Evolutionary conservation across 2,797 vertebrate genomes (phyloP), one percentile per base, ranked within the genome.

Genomic region (Oreochromis grahami): DNA sequence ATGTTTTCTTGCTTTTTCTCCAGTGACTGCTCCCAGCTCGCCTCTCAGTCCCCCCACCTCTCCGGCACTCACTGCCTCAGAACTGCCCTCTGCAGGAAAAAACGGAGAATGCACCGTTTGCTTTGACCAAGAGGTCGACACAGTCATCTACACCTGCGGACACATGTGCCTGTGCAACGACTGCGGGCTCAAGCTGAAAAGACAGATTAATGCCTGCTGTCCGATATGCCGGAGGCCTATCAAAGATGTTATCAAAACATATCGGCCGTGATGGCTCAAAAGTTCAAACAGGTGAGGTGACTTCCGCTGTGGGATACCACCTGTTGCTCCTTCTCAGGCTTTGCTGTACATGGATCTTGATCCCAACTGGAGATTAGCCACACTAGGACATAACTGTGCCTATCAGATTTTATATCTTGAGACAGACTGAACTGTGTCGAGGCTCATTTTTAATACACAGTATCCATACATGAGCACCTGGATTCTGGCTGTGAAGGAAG

Each of bases 131-230:
- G 98, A 99, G 86, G 99, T 99, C 90, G 98, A 99, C 96, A 98
- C 98, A 0, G 98, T 99, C 88, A 99, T 99, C 96, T 99, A 99
- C 95, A 98, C 98, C 3, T 99, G 99, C 2, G 98, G 99, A 95
- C 98, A 99, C 96, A 99, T 99, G 99, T 99, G 99, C 93, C 96
- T 99, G 94, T 99, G 99, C 93, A 97, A 97, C 85, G 97, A 97
- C 96, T 99, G 99, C 0, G 99, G 99, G 84, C 96, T 98, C 93
- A 98, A 97, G 94, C 97, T 99, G 92, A 98, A 98, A 96, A 97
- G 97, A 90, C 98, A 99, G 95, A 97, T 97, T 85, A 97, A 98
- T 0, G 97, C 98, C 32, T 98, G 98, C 95, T 99, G 98, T 81
- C 99, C 99, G 1, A 99, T 99, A 95, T 99, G 99, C 95, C 96